A percentile compares a stretch with the other conserved stretches of the same genome.
Evolutionary conservation across 1,140 invertebrate genomes (phyloP).

Genomic region (Bombus waltoni): DNA sequence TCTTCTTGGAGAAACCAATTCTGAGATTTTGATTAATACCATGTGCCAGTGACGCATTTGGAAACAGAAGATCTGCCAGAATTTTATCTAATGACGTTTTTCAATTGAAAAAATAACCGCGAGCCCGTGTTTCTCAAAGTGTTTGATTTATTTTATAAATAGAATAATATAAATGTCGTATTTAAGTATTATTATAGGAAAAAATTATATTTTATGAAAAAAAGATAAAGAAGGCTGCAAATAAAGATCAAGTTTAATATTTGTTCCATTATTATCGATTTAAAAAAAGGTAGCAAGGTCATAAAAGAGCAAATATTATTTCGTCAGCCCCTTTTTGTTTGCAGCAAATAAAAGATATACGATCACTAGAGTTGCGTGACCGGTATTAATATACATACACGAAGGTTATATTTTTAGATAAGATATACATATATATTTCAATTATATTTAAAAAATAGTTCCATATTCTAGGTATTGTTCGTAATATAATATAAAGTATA

Average conservation of each 20-base stretch:
- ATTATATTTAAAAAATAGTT: neutral
- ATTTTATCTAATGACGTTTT: neutral
- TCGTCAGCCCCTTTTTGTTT: neutral
- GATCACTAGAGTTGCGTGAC: neutral
- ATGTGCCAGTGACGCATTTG: slow-evolving; percentile 10
- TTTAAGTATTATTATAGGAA: no score
- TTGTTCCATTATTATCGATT: neutral
- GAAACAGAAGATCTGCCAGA: neutral
- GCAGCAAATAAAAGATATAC: neutral
- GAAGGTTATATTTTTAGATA: neutral
- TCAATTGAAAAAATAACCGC: no score
- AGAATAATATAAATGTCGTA: no score
- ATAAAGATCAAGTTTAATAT: neutral
- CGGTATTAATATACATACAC: no score
- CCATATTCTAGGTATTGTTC: neutral
- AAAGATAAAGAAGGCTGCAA: neutral
- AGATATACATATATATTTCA: neutral
- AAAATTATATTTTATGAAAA: no score
- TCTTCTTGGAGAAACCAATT: slow-evolving; percentile 9
- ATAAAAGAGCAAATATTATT: neutral
- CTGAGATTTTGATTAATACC: neutral
- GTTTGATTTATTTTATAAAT: no score
- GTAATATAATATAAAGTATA: neutral
- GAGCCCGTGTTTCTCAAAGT: no score
- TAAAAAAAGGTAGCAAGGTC: neutral